Evolutionary conservation across 2,888 invertebrate genomes (phyloP), one percentile per base, ranked within the genome.

Genomic region (Sesia apiformis): DNA sequence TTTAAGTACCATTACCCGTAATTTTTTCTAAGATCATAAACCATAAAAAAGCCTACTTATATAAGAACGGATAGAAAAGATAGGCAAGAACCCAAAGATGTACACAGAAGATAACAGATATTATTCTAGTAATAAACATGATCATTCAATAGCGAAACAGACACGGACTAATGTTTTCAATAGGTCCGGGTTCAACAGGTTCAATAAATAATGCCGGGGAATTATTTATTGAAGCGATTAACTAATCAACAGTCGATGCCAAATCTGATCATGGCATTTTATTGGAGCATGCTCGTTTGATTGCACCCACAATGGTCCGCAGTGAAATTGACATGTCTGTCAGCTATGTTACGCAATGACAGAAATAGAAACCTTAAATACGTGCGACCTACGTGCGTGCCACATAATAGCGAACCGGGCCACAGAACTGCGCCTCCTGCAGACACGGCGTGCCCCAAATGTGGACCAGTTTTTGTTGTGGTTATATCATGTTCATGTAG

Each of bases 291-390:
- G 40, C 23, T 23, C 23, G 40, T 6, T 40, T 7, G 57, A 53
- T 53, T 56, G 56, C 56, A 54, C 53, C 53, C 40, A 54, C 53
- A 60, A 56, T 51, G 52, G 54, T 51, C 54, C 53, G 55, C 52
- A 62, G 66, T 69, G 67, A 70, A 74, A 72, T 68, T 74, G 67
- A 69, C 64, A 68, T 66, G 65, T 65, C 60, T 63, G 62, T 63
- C 60, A 61, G 57, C 55, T 56, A 40, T 49, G 55, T 76, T 76
- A 66, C 63, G 74, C 66, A 77, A 78, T 57, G 52, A 52, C 55
- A 65, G 67, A 70, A 72, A 73, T 73, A 74, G 74, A 76, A 76
- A 75, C 70, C 69, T 66, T 69, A 64, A 67, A 65, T 67, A 67
- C 63, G 59, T 60, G 58, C 61, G 63, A 65, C 66, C 63, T 67